Evolutionary conservation across 2,113 vertebrate genomes (phyloP).

Genomic region (Tachuris rubrigastra): DNA sequence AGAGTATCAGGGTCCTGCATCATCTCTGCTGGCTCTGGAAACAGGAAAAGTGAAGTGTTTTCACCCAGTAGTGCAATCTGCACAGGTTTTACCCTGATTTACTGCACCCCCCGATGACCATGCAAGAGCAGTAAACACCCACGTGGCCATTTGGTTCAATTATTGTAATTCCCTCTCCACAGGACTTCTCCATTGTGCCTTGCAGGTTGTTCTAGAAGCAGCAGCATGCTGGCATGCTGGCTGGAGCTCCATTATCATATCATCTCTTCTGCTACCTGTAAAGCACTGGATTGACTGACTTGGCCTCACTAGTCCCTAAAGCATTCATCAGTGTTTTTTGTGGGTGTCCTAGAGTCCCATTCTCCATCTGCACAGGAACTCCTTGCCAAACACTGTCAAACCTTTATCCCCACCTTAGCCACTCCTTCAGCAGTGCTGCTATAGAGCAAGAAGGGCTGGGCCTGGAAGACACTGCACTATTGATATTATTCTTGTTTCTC

Average conservation of each 20-base stretch:
- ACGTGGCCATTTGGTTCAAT: conserved; percentile 15
- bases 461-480: not conserved
- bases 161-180: conserved; percentile 43
- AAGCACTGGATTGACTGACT: not conserved
- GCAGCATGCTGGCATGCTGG: not conserved
- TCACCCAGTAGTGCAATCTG: not conserved
- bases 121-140: conserved; percentile 1
- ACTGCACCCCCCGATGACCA: conserved; percentile 6
- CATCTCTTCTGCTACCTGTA: conserved; percentile 8
- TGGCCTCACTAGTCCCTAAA: not conserved
- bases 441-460: not conserved
- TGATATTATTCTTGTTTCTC: not conserved
- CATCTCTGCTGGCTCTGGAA: not conserved
- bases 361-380: not conserved
- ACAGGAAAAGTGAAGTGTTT: not conserved
- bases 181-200: not conserved
- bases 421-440: not conserved
- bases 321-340: not conserved
- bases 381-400: not conserved
- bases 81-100: conserved; percentile 5
- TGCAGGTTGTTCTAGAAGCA: conserved; percentile 13
- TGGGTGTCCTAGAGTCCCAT: not conserved
- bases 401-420: not conserved
- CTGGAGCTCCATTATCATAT: not conserved
- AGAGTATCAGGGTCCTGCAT: not conserved